phyloP scores from a whole-genome alignment of 1,140 invertebrate genomes.

The Drosophila santomea region DNA sequence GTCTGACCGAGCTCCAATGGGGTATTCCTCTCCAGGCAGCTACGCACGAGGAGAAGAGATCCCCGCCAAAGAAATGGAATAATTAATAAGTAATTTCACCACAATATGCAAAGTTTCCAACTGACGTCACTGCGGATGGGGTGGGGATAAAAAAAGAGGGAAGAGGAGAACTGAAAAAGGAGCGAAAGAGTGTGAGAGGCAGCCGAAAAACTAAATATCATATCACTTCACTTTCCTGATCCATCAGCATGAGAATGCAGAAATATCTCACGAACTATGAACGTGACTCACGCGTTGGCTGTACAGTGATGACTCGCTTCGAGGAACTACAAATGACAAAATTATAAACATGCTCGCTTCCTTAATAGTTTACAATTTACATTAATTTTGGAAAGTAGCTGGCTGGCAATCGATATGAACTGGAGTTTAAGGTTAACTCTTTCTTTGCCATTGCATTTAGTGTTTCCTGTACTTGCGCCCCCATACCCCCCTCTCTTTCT shows the following conservation, averaged over 20 bases:
- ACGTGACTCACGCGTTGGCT: conserved; percentile 30
- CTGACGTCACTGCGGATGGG: conserved; percentile 18
- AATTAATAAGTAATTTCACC: conserved; percentile 28
- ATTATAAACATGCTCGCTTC: too few relatives aligned
- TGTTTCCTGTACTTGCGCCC: neutral
- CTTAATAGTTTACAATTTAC: too few relatives aligned
- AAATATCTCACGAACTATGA: conserved; percentile 48
- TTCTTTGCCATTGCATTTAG: neutral
- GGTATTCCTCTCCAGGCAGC: conserved; percentile 24
- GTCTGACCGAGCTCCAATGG: conserved; percentile 14
- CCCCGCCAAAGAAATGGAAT: neutral
- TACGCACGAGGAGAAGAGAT: neutral
- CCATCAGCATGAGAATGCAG: conserved; percentile 56
- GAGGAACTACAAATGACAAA: neutral
- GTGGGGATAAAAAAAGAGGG: conserved; percentile 1
- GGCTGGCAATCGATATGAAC: too few relatives aligned
- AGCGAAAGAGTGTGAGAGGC: conserved; percentile 6
- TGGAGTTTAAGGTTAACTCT: too few relatives aligned
- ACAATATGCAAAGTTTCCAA: conserved; percentile 26
- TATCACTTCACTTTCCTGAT: conserved; percentile 40
- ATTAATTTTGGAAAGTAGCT: too few relatives aligned
- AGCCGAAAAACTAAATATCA: conserved; percentile 41
- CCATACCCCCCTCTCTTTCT: neutral
- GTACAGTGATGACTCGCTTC: neutral
- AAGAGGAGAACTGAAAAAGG: neutral